phyloP scores from a whole-genome alignment of 2,113 vertebrate genomes.

The Campylomormyrus tamandua region DNA sequence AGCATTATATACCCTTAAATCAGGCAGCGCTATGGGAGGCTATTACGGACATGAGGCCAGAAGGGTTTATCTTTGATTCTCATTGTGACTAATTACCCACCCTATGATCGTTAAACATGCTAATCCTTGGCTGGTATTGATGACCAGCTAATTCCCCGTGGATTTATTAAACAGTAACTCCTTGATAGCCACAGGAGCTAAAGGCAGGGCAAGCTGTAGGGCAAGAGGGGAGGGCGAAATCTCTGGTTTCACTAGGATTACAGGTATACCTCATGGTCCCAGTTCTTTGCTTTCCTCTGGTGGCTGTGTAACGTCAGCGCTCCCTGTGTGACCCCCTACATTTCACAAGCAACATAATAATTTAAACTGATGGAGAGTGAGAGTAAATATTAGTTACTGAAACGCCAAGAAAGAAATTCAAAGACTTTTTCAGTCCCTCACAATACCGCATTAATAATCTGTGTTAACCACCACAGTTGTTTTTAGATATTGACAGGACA shows the following conservation, averaged over 20 bases:
- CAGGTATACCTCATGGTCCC: background rate
- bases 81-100: background rate
- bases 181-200: background rate
- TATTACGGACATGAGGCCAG: background rate
- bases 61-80: background rate
- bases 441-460: background rate
- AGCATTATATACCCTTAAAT: background rate
- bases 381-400: background rate
- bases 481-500: background rate
- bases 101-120: background rate
- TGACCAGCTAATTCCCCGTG: background rate
- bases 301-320: too few species aligned
- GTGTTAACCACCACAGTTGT: background rate
- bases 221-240: background rate
- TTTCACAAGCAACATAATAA: background rate
- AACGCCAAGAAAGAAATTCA: background rate
- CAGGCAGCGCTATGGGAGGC: background rate
- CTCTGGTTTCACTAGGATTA: background rate
- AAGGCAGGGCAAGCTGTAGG: background rate
- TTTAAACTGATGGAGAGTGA: background rate
- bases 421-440: background rate
- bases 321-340: background rate
- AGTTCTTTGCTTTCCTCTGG: background rate
- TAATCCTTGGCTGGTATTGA: background rate
- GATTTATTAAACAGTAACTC: background rate